Conservation (phyloP, 2,888 invertebrate species). For the Thalpophila matura region DNA sequence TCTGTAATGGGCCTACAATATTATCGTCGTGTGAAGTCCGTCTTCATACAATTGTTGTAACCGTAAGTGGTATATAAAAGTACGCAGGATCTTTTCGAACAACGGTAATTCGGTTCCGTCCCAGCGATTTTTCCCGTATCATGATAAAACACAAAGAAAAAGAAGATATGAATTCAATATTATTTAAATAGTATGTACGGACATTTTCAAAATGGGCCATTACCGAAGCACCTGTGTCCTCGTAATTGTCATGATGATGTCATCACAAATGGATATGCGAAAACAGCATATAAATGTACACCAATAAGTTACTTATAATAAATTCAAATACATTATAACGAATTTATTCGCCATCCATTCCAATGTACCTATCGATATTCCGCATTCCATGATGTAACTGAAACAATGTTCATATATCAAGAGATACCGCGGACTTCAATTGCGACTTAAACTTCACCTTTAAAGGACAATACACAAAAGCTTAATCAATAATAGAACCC, state of each 20-base stretch:
- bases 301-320: slow-evolving; percentile 1
- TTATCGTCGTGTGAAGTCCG: slow-evolving; percentile 57
- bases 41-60: slow-evolving; percentile 4
- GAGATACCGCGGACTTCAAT: slow-evolving; percentile 56
- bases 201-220: too few relatives aligned
- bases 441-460: slow-evolving; percentile 71
- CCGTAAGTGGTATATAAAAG: slow-evolving; percentile 4
- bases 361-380: slow-evolving; percentile 39
- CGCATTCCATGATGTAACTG: slow-evolving; percentile 50
- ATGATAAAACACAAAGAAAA: neutral
- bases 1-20: slow-evolving; percentile 60
- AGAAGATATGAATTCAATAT: too few relatives aligned
- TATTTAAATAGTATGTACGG: too few relatives aligned
- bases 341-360: slow-evolving; percentile 43
- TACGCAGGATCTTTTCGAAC: neutral
- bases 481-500: slow-evolving; percentile 75
- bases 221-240: too few relatives aligned
- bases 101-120: neutral
- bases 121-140: neutral
- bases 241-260: too few relatives aligned
- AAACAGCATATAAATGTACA: too few relatives aligned
- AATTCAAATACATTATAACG: slow-evolving; percentile 43
- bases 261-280: too few relatives aligned
- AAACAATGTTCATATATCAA: slow-evolving; percentile 51
- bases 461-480: slow-evolving; percentile 75